Conservation (phyloP, 2,113 vertebrate genomes). For the Corynorhinus townsendii region DNA sequence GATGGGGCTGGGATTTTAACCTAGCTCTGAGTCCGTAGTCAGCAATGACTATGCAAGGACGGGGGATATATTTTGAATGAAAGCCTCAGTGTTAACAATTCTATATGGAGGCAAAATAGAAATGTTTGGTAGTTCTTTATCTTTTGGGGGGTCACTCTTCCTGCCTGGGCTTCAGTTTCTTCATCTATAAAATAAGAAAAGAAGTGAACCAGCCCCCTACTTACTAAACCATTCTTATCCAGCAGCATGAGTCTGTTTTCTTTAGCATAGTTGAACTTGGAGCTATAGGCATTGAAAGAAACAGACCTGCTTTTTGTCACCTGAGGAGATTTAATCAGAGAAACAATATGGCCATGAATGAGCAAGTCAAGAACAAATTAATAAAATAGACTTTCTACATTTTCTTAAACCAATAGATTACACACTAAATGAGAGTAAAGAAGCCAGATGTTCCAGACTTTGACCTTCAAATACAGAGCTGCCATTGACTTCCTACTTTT, state of each 20-base stretch:
- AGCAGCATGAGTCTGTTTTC: background rate
- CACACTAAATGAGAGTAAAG: background rate
- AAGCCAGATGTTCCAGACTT: background rate
- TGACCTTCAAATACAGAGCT: background rate
- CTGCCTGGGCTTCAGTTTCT: background rate
- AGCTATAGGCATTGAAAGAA: background rate
- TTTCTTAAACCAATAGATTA: background rate
- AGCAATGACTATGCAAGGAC: background rate
- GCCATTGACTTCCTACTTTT: background rate
- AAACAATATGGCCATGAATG: background rate
- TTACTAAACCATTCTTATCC: background rate
- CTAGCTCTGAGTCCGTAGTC: background rate
- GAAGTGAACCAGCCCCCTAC: background rate
- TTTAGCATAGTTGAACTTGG: background rate
- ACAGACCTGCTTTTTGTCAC: slow-evolving; percentile 26
- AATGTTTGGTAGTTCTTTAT: background rate
- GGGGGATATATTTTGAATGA: background rate
- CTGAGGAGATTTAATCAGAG: slow-evolving; percentile 10
- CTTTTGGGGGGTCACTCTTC: background rate
- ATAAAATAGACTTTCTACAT: background rate
- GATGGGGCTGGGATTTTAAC: background rate
- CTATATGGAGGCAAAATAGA: background rate
- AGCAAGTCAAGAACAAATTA: background rate
- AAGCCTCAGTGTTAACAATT: background rate
- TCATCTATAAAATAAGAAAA: background rate